Evolutionary conservation across 2,797 vertebrate genomes (phyloP), one percentile per base, ranked within the genome.

Genomic region (Gouania willdenowi): DNA sequence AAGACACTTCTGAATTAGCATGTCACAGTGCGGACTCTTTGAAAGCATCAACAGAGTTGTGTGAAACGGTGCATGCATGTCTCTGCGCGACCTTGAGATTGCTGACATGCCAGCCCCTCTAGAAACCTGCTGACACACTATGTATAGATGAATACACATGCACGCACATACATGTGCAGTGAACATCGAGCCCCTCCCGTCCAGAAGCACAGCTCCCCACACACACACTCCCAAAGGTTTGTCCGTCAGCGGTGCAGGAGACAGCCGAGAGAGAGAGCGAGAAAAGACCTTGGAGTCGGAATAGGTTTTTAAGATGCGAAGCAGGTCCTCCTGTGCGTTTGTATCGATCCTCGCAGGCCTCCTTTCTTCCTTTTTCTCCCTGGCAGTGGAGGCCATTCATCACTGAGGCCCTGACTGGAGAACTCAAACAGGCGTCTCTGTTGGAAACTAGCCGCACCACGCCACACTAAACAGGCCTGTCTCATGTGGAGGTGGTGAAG

Each of bases 261-360:
- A 72, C 75, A 63, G 64, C 30, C 8, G 38, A 54, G 64, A 6
- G 26, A 36, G 57, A 3, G 11, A 49, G 67, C 25, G 30, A 12
- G 58, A 41, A 50, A 62, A 51, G 48, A 51, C 40, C 25, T 49
- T 23, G 52, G 26, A 53, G 51, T 63, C 41, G 59, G 68, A 69
- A 68, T 48, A 13, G 63, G 70, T 13, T 76, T 82, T 88, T 87
- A 85, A 81, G 79, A 89, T 88, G 85, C 86, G 61, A 78, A 75
- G 64, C 83, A 79, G 81, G 77, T 87, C 52, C 66, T 79, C 46
- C 62, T 26, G 56, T 79, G 78, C 73, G 47, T 67, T 75, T 39
- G 63, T 86, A 88, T 89, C 75, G 87, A 89, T 89, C 77, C 82
- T 83, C 76, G 71, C 72, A 66, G 76, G 65, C 77, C 71, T 67